Conservation (phyloP, 2,888 invertebrate genomes). For the Cephus pygmeus region DNA sequence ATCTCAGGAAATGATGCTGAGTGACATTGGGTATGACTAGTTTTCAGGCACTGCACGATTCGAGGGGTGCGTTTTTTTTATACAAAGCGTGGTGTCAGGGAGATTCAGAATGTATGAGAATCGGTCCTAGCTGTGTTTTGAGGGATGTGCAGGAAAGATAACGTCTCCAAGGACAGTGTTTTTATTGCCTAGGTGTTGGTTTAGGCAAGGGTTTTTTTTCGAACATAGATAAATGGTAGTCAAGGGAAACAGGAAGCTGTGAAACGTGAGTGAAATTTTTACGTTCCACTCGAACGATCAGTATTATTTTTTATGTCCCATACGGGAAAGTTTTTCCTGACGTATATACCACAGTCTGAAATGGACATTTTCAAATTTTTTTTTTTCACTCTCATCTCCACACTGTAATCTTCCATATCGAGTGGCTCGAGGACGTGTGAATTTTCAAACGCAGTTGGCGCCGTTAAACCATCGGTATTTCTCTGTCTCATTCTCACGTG, state of each 20-base stretch:
- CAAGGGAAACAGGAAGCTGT: slow-evolving; percentile 52
- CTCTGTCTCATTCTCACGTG: not conserved
- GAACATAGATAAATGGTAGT: slow-evolving; percentile 54
- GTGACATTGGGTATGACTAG: not conserved
- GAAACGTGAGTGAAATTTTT: slow-evolving; percentile 50
- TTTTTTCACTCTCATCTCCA: not conserved
- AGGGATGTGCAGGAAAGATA: slow-evolving; percentile 48
- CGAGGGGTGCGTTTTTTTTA: not conserved
- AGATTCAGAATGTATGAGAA: not conserved
- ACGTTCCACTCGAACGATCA: slow-evolving; percentile 19
- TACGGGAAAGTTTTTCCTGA: slow-evolving; percentile 6
- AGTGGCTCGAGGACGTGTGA: not conserved
- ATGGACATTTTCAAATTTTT: not conserved
- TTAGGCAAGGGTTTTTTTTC: slow-evolving; percentile 50
- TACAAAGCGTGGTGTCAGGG: not conserved
- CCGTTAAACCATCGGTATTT: not conserved
- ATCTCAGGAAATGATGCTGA: not conserved
- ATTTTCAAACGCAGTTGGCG: not conserved
- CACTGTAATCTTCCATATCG: not conserved
- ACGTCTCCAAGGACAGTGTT: slow-evolving; percentile 43
- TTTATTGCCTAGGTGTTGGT: slow-evolving; percentile 48
- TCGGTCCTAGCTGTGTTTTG: slow-evolving; percentile 27
- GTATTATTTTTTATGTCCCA: slow-evolving; percentile 13
- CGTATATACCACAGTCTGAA: not conserved
- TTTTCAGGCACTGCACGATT: not conserved